phyloP scores from a whole-genome alignment of 1,140 invertebrate species.

The Macrosteles quadrilineatus region DNA sequence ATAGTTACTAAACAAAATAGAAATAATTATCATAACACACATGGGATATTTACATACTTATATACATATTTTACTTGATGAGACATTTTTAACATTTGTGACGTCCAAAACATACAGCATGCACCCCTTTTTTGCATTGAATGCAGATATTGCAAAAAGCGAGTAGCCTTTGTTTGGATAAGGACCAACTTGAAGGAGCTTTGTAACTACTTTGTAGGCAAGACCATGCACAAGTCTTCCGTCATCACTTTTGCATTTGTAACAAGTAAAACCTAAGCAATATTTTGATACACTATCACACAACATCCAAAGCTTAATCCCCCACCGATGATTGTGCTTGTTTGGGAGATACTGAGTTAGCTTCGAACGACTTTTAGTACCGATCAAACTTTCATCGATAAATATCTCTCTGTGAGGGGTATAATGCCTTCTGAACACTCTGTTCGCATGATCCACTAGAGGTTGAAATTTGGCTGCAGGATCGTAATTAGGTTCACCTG shows the following conservation, averaged over 20 bases:
- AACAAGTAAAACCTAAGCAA: background rate
- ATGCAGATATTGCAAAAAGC: no score
- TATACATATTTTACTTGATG: no score
- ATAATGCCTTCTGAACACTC: no score
- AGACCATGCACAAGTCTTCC: background rate
- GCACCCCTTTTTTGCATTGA: no score
- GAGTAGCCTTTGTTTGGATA: background rate
- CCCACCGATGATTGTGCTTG: background rate
- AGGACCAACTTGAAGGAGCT: background rate
- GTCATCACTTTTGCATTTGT: background rate
- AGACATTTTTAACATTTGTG: no score
- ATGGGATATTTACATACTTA: no score
- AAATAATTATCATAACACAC: no score
- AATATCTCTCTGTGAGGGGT: no score
- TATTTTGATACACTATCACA: background rate
- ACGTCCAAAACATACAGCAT: no score
- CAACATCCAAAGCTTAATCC: background rate
- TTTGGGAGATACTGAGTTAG: constrained; percentile 2
- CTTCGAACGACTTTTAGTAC: background rate
- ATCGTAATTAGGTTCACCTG: constrained; percentile 4
- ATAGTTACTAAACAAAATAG: no score
- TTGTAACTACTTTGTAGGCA: background rate
- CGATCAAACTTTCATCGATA: no score
- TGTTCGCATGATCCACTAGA: background rate
- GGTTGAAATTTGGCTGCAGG: constrained; percentile 1